Percentiles rank a stretch among this genome's conserved stretches.
These are phyloP conservation scores for Pristionchus fissidentatus DNA, from an alignment of 2,888 invertebrate genomes.

Conservation along the genomic window DNA sequence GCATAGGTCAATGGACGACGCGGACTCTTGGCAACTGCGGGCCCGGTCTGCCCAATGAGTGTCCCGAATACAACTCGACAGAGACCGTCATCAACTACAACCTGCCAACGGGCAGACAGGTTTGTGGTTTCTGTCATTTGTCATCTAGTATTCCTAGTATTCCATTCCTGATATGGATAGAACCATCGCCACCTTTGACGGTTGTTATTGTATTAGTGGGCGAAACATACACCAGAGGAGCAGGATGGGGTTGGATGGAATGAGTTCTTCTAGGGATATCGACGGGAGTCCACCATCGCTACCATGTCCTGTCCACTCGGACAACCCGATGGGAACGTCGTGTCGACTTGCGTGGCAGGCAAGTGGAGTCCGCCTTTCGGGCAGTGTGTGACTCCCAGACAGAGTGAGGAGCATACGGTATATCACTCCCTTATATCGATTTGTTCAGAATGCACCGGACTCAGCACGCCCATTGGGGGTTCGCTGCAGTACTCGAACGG, in stretches of 20 bases:
- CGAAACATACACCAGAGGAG: neutral
- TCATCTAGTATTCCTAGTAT: neutral
- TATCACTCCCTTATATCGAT: neutral
- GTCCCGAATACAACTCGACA: neutral
- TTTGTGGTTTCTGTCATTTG: no score
- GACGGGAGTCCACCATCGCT: slow-evolving; percentile 42
- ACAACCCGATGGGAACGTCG: slow-evolving; percentile 8
- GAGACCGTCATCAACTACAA: slow-evolving; percentile 21
- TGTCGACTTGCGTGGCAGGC: slow-evolving; percentile 38
- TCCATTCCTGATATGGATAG: neutral
- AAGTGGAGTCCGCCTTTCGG: slow-evolving; percentile 46
- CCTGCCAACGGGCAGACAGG: slow-evolving; percentile 5
- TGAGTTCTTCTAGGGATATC: slow-evolving; percentile 37
- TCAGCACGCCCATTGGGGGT: slow-evolving; percentile 34
- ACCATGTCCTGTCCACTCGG: slow-evolving; percentile 19
- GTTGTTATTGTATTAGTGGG: neutral
- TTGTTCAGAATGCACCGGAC: neutral
- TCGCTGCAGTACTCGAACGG: slow-evolving; percentile 44
- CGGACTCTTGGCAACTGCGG: slow-evolving; percentile 43
- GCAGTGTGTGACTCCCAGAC: neutral
- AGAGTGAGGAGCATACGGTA: neutral
- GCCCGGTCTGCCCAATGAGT: slow-evolving; percentile 39
- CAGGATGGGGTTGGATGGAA: neutral
- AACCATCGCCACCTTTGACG: neutral
- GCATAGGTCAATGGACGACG: slow-evolving; percentile 27